Evolutionary conservation across 1,140 invertebrate genomes (phyloP).

Genomic region (Oedothorax gibbosus): DNA sequence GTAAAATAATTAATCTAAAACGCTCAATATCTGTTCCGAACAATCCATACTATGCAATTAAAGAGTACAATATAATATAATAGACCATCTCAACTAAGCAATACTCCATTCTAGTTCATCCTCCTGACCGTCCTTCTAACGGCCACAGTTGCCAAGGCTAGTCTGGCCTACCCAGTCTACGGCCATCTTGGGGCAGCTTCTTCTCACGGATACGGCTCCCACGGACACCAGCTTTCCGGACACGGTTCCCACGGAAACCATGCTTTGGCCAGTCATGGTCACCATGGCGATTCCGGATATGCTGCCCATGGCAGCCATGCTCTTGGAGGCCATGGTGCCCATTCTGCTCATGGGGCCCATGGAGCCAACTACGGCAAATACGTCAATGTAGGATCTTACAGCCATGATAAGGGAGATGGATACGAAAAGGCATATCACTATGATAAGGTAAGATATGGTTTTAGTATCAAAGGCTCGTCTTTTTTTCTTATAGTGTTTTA

Average conservation of each 20-base stretch:
- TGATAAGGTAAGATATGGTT: constrained; percentile 35
- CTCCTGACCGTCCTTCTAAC: neutral
- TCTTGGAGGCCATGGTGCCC: constrained; percentile 30
- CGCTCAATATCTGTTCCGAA: too few species aligned
- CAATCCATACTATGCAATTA: too few species aligned
- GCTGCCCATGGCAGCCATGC: constrained; percentile 46
- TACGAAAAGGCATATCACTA: constrained; percentile 56
- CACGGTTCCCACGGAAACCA: constrained; percentile 27
- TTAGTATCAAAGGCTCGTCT: too few species aligned
- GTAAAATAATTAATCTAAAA: too few species aligned
- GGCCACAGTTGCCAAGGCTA: neutral
- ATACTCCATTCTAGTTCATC: neutral
- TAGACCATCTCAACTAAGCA: too few species aligned
- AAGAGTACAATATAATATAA: too few species aligned
- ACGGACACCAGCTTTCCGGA: constrained; percentile 33
- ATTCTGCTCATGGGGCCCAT: constrained; percentile 49
- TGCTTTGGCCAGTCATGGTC: neutral
- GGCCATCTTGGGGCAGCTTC: constrained; percentile 9
- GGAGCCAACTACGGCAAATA: constrained; percentile 24
- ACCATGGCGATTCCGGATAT: constrained; percentile 44
- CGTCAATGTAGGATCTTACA: constrained; percentile 46
- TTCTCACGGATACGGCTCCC: constrained; percentile 17
- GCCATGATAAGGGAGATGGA: constrained; percentile 57
- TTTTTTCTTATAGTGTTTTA: too few species aligned
- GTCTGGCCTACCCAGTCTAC: constrained; percentile 13